Percentiles rank a stretch among this genome's conserved stretches.
Evolutionary conservation across 2,888 invertebrate genomes (phyloP).

Genomic region (Erannis defoliaria): DNA sequence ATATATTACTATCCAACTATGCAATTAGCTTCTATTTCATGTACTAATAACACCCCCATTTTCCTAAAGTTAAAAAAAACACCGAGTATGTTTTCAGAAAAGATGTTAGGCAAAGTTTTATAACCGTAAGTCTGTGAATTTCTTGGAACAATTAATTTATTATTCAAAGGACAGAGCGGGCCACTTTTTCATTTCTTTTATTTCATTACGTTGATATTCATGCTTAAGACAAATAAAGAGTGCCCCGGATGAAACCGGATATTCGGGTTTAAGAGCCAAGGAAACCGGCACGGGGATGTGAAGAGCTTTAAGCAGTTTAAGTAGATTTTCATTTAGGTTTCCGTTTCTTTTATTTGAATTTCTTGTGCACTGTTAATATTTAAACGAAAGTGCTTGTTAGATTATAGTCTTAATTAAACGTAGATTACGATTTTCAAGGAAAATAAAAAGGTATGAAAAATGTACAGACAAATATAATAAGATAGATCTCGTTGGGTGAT

Average conservation of each 20-base stretch:
- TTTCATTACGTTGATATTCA: slow-evolving; percentile 50
- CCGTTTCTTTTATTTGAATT: slow-evolving; percentile 45
- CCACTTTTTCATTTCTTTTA: slow-evolving; percentile 33
- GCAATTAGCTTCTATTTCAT: no score
- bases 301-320: slow-evolving; percentile 61
- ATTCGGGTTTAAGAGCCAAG: slow-evolving; percentile 71
- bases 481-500: no score
- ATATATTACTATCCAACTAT: no score
- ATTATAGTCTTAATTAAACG: slow-evolving; percentile 6
- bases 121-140: slow-evolving; percentile 9
- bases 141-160: slow-evolving; percentile 25
- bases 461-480: no score
- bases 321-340: slow-evolving; percentile 60
- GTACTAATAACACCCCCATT: no score
- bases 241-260: slow-evolving; percentile 65
- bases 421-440: not conserved
- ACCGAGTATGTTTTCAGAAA: slow-evolving; percentile 3
- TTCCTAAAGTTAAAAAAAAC: no score
- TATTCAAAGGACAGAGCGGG: slow-evolving; percentile 25
- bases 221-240: slow-evolving; percentile 62
- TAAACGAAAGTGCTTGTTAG: slow-evolving; percentile 15
- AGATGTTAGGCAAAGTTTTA: slow-evolving; percentile 13
- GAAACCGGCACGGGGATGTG: slow-evolving; percentile 63
- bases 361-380: slow-evolving; percentile 27
- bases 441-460: no score